Evolutionary conservation across 2,113 vertebrate genomes (phyloP).

Genomic region (Silurus asotus): DNA sequence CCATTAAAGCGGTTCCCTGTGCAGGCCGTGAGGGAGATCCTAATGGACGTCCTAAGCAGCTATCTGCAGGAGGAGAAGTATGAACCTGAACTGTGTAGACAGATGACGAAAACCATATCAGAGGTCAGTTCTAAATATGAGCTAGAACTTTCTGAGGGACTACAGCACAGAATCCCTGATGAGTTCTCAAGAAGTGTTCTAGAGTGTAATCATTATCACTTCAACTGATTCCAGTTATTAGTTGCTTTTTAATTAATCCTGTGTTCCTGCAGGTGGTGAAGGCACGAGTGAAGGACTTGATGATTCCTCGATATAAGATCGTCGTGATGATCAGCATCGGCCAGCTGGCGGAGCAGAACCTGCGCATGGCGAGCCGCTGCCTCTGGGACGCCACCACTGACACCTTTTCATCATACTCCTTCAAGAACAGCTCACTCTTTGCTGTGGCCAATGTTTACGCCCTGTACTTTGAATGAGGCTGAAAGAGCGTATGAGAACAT

Average conservation of each 20-base stretch:
- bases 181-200: background rate
- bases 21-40: constrained; percentile 73
- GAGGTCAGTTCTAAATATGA: constrained; percentile 72
- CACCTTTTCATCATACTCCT: constrained; percentile 73
- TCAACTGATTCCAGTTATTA: background rate
- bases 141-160: background rate
- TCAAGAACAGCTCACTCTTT: constrained; percentile 85
- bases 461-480: constrained; percentile 81
- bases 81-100: constrained; percentile 79
- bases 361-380: constrained; percentile 83
- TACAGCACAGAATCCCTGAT: background rate
- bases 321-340: constrained; percentile 83
- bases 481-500: background rate
- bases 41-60: constrained; percentile 81
- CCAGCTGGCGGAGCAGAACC: constrained; percentile 77
- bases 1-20: constrained; percentile 76
- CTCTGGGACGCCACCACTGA: constrained; percentile 83
- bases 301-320: constrained; percentile 83
- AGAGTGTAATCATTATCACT: background rate
- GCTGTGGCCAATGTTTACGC: constrained; percentile 82
- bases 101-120: constrained; percentile 81
- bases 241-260: background rate
- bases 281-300: constrained; percentile 80
- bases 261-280: constrained; percentile 75
- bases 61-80: constrained; percentile 81